Base-by-base conservation (phyloP, 2,797 vertebrate species). In the Macropus fuliginosus region DNA sequence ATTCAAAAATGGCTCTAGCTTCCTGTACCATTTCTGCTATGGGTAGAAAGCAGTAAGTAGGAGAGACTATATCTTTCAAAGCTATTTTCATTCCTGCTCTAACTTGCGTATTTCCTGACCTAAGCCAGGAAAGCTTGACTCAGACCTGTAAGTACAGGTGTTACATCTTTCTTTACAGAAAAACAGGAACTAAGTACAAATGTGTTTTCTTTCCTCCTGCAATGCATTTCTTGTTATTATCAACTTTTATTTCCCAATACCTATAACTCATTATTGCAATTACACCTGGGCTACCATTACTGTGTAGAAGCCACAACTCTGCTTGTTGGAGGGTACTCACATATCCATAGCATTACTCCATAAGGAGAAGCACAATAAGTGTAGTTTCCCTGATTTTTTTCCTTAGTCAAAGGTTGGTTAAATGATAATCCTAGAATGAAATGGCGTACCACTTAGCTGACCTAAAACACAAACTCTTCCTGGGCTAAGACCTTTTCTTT, bases 111-210 rank as follows among this genome's bases (percentile, higher is more conserved):
- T 46, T 91, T 62, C 92, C 21, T 87, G 9, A 27, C 52, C 54
- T 91, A 54, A 90, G 10, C 89, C 54, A 50, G 54, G 16, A 93
- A 93, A 57, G 50, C 52, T 90, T 81, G 93, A 27, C 46, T 90
- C 91, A 91, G 54, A 54, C 18, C 57, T 95, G 55, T 74, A 81
- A 56, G 40, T 81, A 97, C 52, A 93, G 59, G 21, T 93, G 46
- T 91, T 96, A 94, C 91, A 55, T 56, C 31, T 91, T 87, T 92
- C 91, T 95, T 94, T 93, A 87, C 6, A 91, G 92, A 95, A 91
- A 97, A 96, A 91, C 50, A 93, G 55, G 91, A 94, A 92, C 27
- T 54, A 24, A 56, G 93, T 92, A 54, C 54, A 93, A 92, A 1
- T 93, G 59, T 57, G 29, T 18, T 40, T 40, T 46, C 12, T 87